These are phyloP conservation scores for Chitala chitala DNA, from an alignment of 2,113 vertebrate genomes.

Conservation along the genomic window DNA sequence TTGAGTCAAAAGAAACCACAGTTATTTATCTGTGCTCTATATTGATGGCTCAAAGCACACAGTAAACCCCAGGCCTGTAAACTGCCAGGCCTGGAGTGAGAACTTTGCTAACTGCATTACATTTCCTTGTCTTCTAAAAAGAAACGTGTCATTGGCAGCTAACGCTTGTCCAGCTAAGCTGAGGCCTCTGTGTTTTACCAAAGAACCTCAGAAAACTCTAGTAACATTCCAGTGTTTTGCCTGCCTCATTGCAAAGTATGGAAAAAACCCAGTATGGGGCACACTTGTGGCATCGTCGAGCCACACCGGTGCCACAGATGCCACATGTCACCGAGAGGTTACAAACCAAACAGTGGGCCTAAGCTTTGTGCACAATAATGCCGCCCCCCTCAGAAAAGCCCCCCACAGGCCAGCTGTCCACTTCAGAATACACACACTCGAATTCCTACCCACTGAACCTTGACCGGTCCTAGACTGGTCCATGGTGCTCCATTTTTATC, in stretches of 20 bases:
- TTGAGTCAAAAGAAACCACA: not conserved
- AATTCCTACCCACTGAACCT: constrained; percentile 42
- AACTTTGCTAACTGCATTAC: no score
- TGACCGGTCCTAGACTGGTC: constrained; percentile 47
- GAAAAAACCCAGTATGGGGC: constrained; percentile 23
- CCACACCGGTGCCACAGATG: no score
- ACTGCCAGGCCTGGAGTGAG: no score
- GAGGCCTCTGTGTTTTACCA: constrained; percentile 29
- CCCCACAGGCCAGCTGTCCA: not conserved
- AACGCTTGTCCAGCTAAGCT: constrained; percentile 36
- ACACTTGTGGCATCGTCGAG: no score
- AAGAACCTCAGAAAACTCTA: no score
- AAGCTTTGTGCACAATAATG: no score
- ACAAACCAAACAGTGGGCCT: no score
- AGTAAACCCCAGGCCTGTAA: not conserved
- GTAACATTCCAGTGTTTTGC: no score
- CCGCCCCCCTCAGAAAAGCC: no score
- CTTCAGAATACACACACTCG: not conserved
- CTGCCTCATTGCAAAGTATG: constrained; percentile 22
- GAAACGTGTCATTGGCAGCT: constrained; percentile 47
- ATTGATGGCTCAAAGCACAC: not conserved
- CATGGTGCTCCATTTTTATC: constrained; percentile 39
- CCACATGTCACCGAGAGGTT: no score
- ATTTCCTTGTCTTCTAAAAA: not conserved
- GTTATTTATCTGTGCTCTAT: constrained; percentile 17